Percentiles rank a stretch among this genome's conserved stretches.
Conservation (phyloP, 2,113 vertebrate genomes). For the Campylorhamphus procurvoides region DNA sequence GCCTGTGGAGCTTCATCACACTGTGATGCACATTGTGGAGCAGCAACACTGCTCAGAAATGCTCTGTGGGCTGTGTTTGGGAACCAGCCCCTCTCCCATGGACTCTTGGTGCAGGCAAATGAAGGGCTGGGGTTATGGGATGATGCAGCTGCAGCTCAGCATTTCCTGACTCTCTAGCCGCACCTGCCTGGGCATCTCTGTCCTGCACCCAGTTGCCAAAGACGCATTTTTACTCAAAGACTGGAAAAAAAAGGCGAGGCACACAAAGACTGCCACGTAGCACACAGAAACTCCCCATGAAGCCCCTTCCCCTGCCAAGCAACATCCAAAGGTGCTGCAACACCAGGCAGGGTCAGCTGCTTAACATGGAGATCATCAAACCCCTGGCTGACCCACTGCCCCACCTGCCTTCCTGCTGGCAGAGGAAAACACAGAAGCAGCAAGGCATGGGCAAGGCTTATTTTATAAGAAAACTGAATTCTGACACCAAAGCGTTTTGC, state of each 20-base stretch:
- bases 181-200: background rate
- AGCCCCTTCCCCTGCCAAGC: background rate
- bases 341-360: rapidly evolving
- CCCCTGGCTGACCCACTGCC: rapidly evolving
- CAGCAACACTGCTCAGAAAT: background rate
- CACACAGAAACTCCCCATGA: rapidly evolving
- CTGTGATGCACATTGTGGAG: background rate
- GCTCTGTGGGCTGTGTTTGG: background rate
- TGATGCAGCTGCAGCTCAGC: background rate
- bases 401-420: background rate
- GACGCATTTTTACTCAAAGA: background rate
- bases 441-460: background rate
- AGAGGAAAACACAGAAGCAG: background rate
- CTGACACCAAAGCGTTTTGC: background rate
- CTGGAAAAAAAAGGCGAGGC: rapidly evolving
- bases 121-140: background rate
- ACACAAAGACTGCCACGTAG: background rate
- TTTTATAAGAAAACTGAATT: background rate
- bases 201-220: background rate
- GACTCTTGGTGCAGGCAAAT: background rate
- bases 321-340: background rate
- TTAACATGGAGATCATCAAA: background rate
- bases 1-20: background rate
- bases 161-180: background rate
- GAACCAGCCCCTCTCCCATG: background rate